A percentile compares a stretch with the other conserved stretches of the same genome.
These are phyloP conservation scores for Rhincodon typus DNA, from an alignment of 2,797 vertebrate species.

Conservation along the genomic window DNA sequence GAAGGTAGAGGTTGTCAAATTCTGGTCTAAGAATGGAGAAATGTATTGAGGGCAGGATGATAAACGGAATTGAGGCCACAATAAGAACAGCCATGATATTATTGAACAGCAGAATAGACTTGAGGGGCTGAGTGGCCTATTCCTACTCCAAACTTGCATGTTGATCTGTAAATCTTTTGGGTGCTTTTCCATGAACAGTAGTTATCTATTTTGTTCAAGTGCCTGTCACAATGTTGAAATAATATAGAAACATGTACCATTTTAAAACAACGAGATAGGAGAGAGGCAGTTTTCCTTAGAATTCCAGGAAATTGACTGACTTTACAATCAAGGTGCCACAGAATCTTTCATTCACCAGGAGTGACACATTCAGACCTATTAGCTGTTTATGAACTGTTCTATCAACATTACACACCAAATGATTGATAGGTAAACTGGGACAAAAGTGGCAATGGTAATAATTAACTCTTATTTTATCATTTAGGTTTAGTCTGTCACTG, in stretches of 20 bases:
- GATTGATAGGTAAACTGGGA: background rate
- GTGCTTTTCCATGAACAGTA: too few relatives aligned
- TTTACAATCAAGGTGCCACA: background rate
- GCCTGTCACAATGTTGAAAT: background rate
- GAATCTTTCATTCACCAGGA: background rate
- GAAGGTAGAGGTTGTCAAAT: too few relatives aligned
- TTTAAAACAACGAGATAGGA: background rate
- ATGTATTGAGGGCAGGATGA: too few relatives aligned
- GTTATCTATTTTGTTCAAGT: background rate
- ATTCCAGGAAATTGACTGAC: background rate
- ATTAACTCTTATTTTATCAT: slow-evolving; percentile 24
- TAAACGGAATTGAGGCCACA: too few relatives aligned
- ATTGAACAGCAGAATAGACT: too few relatives aligned
- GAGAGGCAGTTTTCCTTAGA: background rate
- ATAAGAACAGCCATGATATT: too few relatives aligned
- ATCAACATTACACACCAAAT: background rate
- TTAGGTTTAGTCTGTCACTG: background rate
- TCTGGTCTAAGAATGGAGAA: too few relatives aligned
- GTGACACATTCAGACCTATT: background rate
- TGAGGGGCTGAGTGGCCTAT: too few relatives aligned
- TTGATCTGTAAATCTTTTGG: too few relatives aligned
- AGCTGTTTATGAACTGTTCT: background rate
- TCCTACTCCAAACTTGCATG: too few relatives aligned
- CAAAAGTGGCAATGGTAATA: background rate
- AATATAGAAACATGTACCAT: background rate